Evolutionary conservation across 1,140 invertebrate species (phyloP).

Genomic region (Neuroterus valhalla): DNA sequence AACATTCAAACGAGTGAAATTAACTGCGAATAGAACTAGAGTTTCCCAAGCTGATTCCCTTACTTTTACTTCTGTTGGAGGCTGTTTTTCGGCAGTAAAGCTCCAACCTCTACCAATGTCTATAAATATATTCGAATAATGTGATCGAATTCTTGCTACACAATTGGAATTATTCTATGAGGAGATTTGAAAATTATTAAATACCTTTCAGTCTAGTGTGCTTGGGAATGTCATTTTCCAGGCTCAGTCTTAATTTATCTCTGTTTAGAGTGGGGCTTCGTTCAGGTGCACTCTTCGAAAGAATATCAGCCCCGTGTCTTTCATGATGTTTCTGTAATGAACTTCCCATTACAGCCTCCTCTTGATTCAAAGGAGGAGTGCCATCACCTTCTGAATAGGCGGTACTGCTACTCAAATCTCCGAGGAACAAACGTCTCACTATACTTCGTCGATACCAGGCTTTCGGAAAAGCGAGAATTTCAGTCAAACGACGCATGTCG

Average conservation of each 20-base stretch:
- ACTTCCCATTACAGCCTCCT: constrained; percentile 69
- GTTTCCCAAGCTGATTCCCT: constrained; percentile 91
- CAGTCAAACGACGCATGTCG: constrained; percentile 97
- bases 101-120: constrained; percentile 75
- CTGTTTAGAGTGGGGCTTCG: constrained; percentile 72
- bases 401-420: constrained; percentile 83
- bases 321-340: constrained; percentile 68
- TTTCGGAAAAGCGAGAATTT: constrained; percentile 98
- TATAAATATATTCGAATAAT: constrained; percentile 42
- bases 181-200: too few species aligned
- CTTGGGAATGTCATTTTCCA: constrained; percentile 73
- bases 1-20: constrained; percentile 95
- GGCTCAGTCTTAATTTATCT: constrained; percentile 76
- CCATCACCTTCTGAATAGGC: constrained; percentile 75
- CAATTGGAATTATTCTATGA: too few species aligned
- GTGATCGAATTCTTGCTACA: not conserved
- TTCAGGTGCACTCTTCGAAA: constrained; percentile 71
- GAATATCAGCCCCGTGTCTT: constrained; percentile 56
- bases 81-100: constrained; percentile 72
- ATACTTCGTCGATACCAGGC: constrained; percentile 97
- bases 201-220: constrained; percentile 74
- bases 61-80: constrained; percentile 75
- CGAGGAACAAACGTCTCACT: constrained; percentile 93
- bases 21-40: constrained; percentile 94
- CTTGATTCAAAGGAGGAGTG: constrained; percentile 63